Evolutionary conservation across 2,113 vertebrate species (phyloP).

Genomic region (Apteryx mantelli): DNA sequence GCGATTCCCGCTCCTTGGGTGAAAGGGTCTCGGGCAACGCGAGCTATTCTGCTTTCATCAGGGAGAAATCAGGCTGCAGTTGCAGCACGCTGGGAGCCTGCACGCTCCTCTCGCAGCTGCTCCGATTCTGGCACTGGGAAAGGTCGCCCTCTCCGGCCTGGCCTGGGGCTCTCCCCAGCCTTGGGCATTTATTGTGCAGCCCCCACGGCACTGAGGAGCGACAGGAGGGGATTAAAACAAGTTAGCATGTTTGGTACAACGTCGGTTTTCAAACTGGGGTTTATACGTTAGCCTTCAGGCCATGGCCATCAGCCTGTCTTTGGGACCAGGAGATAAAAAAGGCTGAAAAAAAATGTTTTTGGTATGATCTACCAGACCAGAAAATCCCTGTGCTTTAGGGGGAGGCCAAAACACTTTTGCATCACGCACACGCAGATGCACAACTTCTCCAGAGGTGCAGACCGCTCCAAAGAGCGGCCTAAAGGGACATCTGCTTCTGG

Average conservation of each 20-base stretch:
- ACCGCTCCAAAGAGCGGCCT: background rate
- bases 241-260: background rate
- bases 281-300: background rate
- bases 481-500: background rate
- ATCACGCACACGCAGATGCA: background rate
- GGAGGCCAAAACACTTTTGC: background rate
- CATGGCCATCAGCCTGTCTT: fast-evolving
- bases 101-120: background rate
- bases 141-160: background rate
- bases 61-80: background rate
- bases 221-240: background rate
- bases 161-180: background rate
- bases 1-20: fast-evolving
- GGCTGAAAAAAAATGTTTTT: background rate
- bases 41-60: background rate
- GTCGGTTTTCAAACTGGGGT: background rate
- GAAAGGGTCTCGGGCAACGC: background rate
- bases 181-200: background rate
- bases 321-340: background rate
- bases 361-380: background rate
- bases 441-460: background rate
- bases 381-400: background rate
- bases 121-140: background rate
- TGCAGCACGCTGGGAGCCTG: background rate
- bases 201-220: background rate